phyloP scores from a whole-genome alignment of 2,113 vertebrate genomes.

The Labrus mixtus region DNA sequence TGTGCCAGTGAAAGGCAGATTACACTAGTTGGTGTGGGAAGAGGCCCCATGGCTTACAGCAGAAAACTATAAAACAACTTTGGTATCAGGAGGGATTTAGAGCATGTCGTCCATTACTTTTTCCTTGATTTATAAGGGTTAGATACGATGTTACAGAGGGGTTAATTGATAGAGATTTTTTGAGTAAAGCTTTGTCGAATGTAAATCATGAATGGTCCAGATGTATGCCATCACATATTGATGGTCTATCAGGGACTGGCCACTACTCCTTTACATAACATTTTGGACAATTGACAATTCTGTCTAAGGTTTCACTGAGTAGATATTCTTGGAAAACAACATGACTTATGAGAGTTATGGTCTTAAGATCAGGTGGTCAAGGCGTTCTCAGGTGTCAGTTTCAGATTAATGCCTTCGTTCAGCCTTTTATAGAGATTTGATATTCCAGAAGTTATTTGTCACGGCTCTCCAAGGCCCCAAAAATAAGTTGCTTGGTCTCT shows the following conservation, averaged over 20 bases:
- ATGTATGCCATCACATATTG: background rate
- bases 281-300: conserved; percentile 41
- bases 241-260: background rate
- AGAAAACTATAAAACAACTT: background rate
- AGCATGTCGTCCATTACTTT: background rate
- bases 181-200: background rate
- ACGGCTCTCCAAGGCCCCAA: conserved; percentile 83
- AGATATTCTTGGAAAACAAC: conserved; percentile 66
- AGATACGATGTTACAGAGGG: background rate
- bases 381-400: conserved; percentile 75
- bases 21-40: background rate
- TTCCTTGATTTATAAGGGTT: background rate
- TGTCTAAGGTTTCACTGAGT: conserved; percentile 18
- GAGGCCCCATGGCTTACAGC: background rate
- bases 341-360: conserved; percentile 42
- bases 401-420: conserved; percentile 84
- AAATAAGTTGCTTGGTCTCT: conserved; percentile 81
- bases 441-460: conserved; percentile 85
- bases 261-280: background rate
- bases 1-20: background rate
- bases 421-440: conserved; percentile 86
- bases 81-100: background rate
- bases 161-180: background rate
- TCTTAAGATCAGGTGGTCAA: conserved; percentile 68
- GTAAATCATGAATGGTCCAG: background rate